A percentile compares a stretch with the other conserved stretches of the same genome.
These are phyloP conservation scores for Chelonoidis abingdonii DNA, from an alignment of 2,113 vertebrate genomes.

Conservation along the genomic window DNA sequence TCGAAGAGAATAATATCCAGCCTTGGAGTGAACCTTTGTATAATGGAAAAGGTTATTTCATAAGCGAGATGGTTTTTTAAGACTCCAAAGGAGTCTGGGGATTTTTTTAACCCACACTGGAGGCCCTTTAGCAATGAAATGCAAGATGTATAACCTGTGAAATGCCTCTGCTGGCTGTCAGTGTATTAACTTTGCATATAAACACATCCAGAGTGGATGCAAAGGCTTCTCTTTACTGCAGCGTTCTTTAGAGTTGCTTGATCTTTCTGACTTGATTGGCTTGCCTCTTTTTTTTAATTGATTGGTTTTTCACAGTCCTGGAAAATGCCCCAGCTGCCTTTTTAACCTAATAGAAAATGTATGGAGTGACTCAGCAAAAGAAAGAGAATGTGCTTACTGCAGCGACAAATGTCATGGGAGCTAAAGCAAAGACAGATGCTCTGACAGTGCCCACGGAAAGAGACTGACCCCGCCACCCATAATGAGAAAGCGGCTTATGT, in stretches of 20 bases:
- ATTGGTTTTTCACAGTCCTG: background rate
- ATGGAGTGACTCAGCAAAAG: constrained; percentile 11
- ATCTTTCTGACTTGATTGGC: background rate
- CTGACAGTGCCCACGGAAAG: background rate
- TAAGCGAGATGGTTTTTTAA: background rate
- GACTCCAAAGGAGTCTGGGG: background rate
- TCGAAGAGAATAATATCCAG: constrained; percentile 41
- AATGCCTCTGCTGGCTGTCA: background rate
- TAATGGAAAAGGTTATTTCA: constrained; percentile 7
- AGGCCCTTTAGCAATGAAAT: background rate
- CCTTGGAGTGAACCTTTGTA: constrained; percentile 13
- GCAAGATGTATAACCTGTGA: background rate
- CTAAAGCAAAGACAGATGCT: background rate
- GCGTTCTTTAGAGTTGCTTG: background rate
- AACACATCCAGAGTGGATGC: background rate
- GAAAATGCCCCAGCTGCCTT: background rate
- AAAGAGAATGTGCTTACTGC: background rate
- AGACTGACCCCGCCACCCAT: rapidly evolving
- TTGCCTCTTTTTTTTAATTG: background rate
- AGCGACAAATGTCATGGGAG: background rate
- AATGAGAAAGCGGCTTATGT: background rate
- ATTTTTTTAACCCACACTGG: constrained; percentile 2
- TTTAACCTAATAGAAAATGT: constrained; percentile 16
- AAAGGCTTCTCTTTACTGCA: background rate
- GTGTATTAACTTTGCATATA: background rate